These are phyloP conservation scores for Hippocampus abdominalis DNA, from an alignment of 2,113 vertebrate genomes.

Conservation along the genomic window DNA sequence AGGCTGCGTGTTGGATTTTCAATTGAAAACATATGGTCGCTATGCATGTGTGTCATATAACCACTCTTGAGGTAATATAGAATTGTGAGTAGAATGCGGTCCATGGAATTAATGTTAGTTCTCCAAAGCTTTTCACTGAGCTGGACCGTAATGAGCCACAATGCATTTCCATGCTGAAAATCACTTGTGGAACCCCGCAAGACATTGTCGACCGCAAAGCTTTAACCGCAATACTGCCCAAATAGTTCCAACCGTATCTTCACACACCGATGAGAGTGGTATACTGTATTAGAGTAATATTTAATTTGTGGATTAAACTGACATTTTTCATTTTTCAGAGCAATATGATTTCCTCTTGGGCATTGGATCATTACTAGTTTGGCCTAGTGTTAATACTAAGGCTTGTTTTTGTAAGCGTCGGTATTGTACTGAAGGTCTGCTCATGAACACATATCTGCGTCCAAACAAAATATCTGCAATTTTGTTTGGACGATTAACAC, in stretches of 20 bases:
- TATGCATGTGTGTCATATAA: background rate
- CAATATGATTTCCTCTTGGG: background rate
- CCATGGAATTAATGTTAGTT: background rate
- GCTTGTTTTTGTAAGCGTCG: background rate
- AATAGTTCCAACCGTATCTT: background rate
- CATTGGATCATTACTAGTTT: background rate
- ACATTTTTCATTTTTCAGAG: background rate
- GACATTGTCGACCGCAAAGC: background rate
- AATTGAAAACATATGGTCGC: background rate
- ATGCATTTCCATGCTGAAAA: background rate
- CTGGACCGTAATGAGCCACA: background rate
- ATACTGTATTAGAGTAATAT: background rate
- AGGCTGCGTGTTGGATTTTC: background rate
- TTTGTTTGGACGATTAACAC: background rate
- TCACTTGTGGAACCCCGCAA: background rate
- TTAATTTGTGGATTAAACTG: background rate
- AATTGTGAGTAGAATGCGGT: background rate
- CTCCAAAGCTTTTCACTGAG: background rate
- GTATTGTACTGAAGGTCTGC: background rate
- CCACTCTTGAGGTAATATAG: background rate
- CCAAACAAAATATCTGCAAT: background rate
- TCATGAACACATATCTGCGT: background rate
- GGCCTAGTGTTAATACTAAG: background rate
- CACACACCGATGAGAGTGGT: background rate
- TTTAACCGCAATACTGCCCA: background rate